phyloP scores from a whole-genome alignment of 2,888 invertebrate genomes.

The Agrochola litura region DNA sequence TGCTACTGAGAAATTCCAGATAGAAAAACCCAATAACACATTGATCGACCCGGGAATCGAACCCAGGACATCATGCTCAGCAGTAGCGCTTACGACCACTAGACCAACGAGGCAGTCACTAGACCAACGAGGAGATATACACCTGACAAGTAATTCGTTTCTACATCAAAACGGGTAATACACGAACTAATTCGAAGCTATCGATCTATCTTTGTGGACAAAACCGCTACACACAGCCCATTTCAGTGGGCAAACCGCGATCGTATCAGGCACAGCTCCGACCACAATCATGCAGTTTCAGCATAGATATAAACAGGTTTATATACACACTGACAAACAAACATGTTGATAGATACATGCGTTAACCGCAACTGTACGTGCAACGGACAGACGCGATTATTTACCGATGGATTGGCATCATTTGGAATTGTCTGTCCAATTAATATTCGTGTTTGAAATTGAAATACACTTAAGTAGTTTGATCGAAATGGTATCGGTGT shows the following conservation, averaged over 20 bases:
- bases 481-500: neutral
- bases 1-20: too few relatives aligned
- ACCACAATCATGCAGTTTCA: constrained; percentile 38
- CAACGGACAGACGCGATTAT: neutral
- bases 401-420: constrained; percentile 19
- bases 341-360: neutral
- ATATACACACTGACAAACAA: constrained; percentile 15
- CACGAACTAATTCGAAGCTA: constrained; percentile 21
- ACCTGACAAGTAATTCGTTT: neutral
- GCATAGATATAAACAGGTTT: constrained; percentile 16
- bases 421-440: constrained; percentile 5
- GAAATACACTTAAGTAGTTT: neutral
- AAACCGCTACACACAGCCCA: constrained; percentile 2
- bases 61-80: too few relatives aligned
- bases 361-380: constrained; percentile 27
- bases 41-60: too few relatives aligned
- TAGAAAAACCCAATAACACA: too few relatives aligned
- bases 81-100: too few relatives aligned
- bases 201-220: constrained; percentile 1
- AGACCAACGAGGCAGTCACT: too few relatives aligned
- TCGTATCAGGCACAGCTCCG: constrained; percentile 32
- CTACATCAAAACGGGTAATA: constrained; percentile 12
- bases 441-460: constrained; percentile 2
- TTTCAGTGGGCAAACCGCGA: constrained; percentile 22
- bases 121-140: too few relatives aligned